Base-by-base conservation (phyloP, 2,113 vertebrate genomes). In the Phalacrocorax brasilianus region DNA sequence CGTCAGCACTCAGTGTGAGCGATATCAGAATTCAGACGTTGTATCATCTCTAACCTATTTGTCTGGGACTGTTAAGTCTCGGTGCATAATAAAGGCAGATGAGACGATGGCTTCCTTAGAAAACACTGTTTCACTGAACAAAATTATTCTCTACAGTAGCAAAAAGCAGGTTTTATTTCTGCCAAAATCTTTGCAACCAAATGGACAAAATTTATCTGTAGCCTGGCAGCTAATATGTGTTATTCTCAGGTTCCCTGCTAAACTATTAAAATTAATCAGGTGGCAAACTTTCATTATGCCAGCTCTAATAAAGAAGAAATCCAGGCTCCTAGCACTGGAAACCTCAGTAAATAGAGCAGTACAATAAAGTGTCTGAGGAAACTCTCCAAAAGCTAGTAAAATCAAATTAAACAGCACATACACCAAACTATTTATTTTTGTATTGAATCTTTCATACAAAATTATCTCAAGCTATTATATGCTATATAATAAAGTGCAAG, bases 261-360 rank as follows among this genome's bases (percentile, higher is more conserved):
- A 97, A 96, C 95, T 96, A 97, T 97, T 97, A 98, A 98, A 98
- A 98, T 98, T 98, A 98, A 98, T 97, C 96, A 97, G 97, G 96
- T 98, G 96, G 97, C 97, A 98, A 97, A 98, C 91, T 97, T 98
- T 94, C 95, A 97, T 97, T 97, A 97, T 95, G 94, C 86, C 55
- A 87, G 53, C 52, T 95, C 94, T 97, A 97, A 97, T 98, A 98
- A 98, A 98, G 91, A 97, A 96, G 97, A 97, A 95, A 94, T 91
- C 53, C 70, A 81, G 91, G 84, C 88, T 97, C 75, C 85, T 53
- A 86, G 59, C 71, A 77, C 58, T 73, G 65, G 76, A 93, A 96
- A 93, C 97, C 94, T 91, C 95, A 93, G 92, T 89, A 97, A 97
- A 97, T 85, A 97, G 58, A 97, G 75, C 53, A 89, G 53, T 67